Base-by-base conservation (phyloP, 2,797 vertebrate species). In the Pampus argenteus region DNA sequence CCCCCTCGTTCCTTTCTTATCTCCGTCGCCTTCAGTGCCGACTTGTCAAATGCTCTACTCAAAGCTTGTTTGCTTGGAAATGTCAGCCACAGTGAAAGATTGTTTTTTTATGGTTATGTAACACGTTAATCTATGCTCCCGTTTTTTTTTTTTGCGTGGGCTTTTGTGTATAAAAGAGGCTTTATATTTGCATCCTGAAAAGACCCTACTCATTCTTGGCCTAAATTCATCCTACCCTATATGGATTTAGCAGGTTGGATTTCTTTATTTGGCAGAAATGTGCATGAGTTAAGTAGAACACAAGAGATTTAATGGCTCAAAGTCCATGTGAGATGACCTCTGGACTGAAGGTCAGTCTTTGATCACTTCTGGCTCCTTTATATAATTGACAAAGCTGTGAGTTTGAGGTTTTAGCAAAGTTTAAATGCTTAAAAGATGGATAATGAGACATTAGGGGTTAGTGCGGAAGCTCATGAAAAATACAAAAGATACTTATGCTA, bases 31-130 rank as follows among this genome's bases (percentile, higher is more conserved):
- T 81, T 85, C 77, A 63, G 76, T 71, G 50, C 75, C 34, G 31
- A 77, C 83, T 86, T 79, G 81, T 91, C 86, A 87, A 58, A 84
- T 86, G 76, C 88, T 45, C 70, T 65, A 34, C 74, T 86, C 85
- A 75, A 60, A 88, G 83, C 76, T 84, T 84, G 82, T 82, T 89
- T 89, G 88, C 75, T 80, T 58, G 76, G 67, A 92, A 89, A 90
- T 90, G 88, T 90, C 90, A 88, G 62, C 73, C 67, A 76, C 58
- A 5, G 76, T 75, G 73, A 82, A 84, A 82, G 49, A 82, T 66
- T 56, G 78, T 68, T 66, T 61, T n/a, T n/a, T n/a, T n/a, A n/a
- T 29, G 38, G 55, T 91, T 92, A 90, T 64, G 79, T 82, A 91
- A 91, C 73, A 64, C 78, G 78, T 83, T 82, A 86, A 91, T 91